phyloP scores from a whole-genome alignment of 2,113 vertebrate species.

The Andinoacara biseriatus region DNA sequence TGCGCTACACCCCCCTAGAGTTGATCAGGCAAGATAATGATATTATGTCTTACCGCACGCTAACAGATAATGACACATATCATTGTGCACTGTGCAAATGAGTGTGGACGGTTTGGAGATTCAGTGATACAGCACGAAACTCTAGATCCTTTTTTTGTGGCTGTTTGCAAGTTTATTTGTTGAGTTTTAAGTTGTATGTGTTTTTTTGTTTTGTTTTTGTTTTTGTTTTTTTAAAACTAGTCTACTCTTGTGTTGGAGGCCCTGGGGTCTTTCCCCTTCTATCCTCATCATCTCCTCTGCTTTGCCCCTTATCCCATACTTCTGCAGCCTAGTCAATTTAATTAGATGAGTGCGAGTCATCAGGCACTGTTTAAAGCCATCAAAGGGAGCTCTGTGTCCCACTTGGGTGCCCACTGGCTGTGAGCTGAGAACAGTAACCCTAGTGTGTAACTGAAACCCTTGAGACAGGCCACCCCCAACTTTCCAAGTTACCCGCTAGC shows the following conservation, averaged over 20 bases:
- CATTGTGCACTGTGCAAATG: slow-evolving; percentile 28
- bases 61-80: slow-evolving; percentile 7
- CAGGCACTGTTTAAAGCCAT: slow-evolving; percentile 79
- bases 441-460: slow-evolving; percentile 66
- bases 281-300: slow-evolving; percentile 33
- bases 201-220: background rate
- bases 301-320: slow-evolving; percentile 50
- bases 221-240: slow-evolving; percentile 9
- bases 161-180: slow-evolving; percentile 40
- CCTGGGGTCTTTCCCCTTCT: slow-evolving; percentile 44
- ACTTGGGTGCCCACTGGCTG: slow-evolving; percentile 74
- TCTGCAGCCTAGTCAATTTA: slow-evolving; percentile 69
- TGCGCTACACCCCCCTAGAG: background rate
- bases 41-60: background rate
- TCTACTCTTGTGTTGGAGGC: slow-evolving; percentile 42
- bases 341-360: slow-evolving; percentile 79
- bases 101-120: background rate
- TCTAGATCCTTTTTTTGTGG: slow-evolving; percentile 21
- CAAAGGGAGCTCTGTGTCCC: slow-evolving; percentile 77
- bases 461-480: slow-evolving; percentile 56
- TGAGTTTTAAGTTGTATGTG: background rate
- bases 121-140: slow-evolving; percentile 1
- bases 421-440: slow-evolving; percentile 72
- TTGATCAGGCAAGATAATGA: slow-evolving; percentile 16
- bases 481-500: slow-evolving; percentile 49